Evolutionary conservation across 1,140 invertebrate species (phyloP).

Genomic region (Latrodectus geometricus): DNA sequence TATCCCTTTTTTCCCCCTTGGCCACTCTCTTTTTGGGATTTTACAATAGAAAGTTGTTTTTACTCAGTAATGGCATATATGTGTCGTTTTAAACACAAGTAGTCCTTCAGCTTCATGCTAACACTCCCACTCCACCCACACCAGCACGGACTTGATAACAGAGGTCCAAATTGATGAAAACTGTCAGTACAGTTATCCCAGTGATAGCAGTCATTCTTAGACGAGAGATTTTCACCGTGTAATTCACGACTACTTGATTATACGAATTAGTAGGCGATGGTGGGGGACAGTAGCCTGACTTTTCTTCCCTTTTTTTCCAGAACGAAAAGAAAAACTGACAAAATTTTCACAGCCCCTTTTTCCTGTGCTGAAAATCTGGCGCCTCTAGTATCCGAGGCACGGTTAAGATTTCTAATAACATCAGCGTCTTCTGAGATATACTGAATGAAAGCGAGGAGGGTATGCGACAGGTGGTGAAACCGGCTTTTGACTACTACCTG

Average conservation of each 20-base stretch:
- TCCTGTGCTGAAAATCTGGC: conserved; percentile 15
- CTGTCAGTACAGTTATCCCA: not conserved
- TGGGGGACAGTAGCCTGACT: conserved; percentile 1
- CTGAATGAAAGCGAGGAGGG: conserved; percentile 1
- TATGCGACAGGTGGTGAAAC: conserved; percentile 51
- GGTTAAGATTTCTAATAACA: conserved; percentile 32
- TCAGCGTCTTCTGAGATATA: conserved; percentile 21
- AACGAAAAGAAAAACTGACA: not conserved
- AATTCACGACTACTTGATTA: conserved; percentile 20
- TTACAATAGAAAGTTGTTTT: not conserved
- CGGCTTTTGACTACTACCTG: conserved; percentile 32
- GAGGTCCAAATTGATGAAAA: not conserved
- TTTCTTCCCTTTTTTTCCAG: not conserved
- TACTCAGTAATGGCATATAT: not conserved
- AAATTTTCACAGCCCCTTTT: not conserved
- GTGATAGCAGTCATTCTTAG: not conserved
- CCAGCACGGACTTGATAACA: not conserved
- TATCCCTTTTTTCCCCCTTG: too few relatives aligned
- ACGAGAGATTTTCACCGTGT: not conserved
- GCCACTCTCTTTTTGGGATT: too few relatives aligned
- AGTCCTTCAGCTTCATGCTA: not conserved
- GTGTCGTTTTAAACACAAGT: not conserved
- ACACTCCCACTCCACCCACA: not conserved
- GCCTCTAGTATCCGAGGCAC: conserved; percentile 5
- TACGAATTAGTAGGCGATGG: not conserved